Base-by-base conservation (phyloP, 2,888 invertebrate species). In the Eristalis pertinax region DNA sequence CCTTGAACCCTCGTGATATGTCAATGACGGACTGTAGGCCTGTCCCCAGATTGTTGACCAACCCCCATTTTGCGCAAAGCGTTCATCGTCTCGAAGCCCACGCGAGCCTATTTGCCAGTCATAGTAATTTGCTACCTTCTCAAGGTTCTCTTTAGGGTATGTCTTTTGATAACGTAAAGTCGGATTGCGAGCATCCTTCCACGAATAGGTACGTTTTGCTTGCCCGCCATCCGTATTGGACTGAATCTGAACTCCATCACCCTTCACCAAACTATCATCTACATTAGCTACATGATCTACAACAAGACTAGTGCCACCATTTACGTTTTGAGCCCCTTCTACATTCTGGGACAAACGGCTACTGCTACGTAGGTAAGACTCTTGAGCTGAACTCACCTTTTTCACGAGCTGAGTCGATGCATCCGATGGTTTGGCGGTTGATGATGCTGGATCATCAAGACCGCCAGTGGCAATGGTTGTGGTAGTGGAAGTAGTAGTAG, bases 381-480 rank as follows among this genome's bases (percentile, higher is more conserved):
- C 84, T 84, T 80, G 82, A 89, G 89, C 89, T 89, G 90, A 91
- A 93, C 93, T 93, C 93, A 93, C 93, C 93, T 93, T 92, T 88
- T 90, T 90, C 83, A 90, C 90, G 88, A 91, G 90, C 89, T 89
- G 89, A 86, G 72, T 83, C 73, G 79, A 22, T 60, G 56, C 41
- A 58, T 72, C 82, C 24, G 82, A 68, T 32, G 83, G 62, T 15
- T 24, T 19, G 24, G 62, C 74, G 35, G 83, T 75, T 24, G 83
- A 70, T 3, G 63, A 38, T 35, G 70, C 83, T 56, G 60, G 65
- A 76, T 83, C 84, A 75, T 86, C 89, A 78, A 73, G 56, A 77
- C 69, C 82, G 60, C 64, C 60, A 60, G 24, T 8, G 24, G 11
- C 50, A 50, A 50, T 60, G 11, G 60, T 81, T 81, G 73, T 89